Conservation (phyloP, 2,797 vertebrate genomes). For the Galaxias olidus region DNA sequence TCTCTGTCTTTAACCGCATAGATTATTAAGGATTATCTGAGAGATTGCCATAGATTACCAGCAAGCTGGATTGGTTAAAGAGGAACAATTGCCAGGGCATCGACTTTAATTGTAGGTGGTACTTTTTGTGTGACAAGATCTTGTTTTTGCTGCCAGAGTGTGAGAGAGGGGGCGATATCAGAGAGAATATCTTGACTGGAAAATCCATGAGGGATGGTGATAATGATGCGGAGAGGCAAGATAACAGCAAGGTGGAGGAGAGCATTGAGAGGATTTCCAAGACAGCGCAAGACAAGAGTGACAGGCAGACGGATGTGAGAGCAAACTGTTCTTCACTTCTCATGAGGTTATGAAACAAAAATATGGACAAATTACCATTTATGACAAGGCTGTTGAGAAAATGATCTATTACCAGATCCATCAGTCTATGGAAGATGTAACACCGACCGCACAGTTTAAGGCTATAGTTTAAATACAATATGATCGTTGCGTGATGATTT, state of each 20-base stretch:
- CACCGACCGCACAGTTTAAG: slow-evolving; percentile 2
- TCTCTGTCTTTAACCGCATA: slow-evolving; percentile 44
- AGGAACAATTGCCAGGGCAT: slow-evolving; percentile 67
- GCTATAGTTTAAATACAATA: no score
- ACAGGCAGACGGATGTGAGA: slow-evolving; percentile 59
- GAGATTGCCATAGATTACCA: slow-evolving; percentile 69
- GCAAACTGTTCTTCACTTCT: slow-evolving; percentile 46
- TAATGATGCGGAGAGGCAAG: slow-evolving; percentile 75
- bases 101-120: slow-evolving; percentile 77
- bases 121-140: slow-evolving; percentile 70
- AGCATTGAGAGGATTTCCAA: slow-evolving; percentile 70
- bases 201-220: slow-evolving; percentile 72
- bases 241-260: slow-evolving; percentile 68
- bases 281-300: slow-evolving; percentile 67
- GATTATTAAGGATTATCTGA: slow-evolving; percentile 63
- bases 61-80: slow-evolving; percentile 57
- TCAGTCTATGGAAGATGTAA: slow-evolving; percentile 60
- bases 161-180: slow-evolving; percentile 63
- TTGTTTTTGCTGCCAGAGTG: slow-evolving; percentile 62
- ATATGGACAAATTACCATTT: no score
- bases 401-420: not conserved
- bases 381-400: no score
- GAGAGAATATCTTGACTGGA: slow-evolving; percentile 68
- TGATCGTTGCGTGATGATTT: no score
- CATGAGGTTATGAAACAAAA: slow-evolving; percentile 31